Evolutionary conservation across 2,888 invertebrate species (phyloP).

Genomic region (Athripsodes cinereus): DNA sequence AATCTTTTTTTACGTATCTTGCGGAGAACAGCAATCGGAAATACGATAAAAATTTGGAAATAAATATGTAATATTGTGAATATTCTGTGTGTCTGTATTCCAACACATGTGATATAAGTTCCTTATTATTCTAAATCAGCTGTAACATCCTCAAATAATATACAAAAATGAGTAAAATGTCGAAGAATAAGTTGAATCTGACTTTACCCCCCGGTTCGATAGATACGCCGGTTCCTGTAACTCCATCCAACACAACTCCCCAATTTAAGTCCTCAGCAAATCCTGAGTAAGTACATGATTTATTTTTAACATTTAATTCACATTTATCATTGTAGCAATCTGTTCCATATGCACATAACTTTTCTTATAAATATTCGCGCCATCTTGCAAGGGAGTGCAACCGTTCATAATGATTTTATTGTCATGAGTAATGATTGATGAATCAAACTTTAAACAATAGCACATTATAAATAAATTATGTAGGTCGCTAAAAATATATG

Average conservation of each 20-base stretch:
- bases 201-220: constrained; percentile 86
- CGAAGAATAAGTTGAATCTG: constrained; percentile 86
- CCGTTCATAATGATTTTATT: too few species aligned
- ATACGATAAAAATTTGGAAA: background rate
- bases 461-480: too few species aligned
- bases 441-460: too few species aligned
- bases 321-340: background rate
- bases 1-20: background rate
- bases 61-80: background rate
- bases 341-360: background rate
- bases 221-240: constrained; percentile 61
- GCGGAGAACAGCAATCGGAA: background rate
- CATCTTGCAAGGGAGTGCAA: background rate
- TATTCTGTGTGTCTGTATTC: background rate
- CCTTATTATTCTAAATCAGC: background rate
- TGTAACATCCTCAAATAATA: background rate
- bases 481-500: too few species aligned
- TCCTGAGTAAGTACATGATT: constrained; percentile 47
- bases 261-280: constrained; percentile 53
- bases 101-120: background rate
- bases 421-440: too few species aligned
- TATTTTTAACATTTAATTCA: background rate
- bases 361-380: background rate
- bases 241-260: constrained; percentile 53
- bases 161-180: constrained; percentile 60